Percentiles rank a stretch among this genome's conserved stretches.
Evolutionary conservation across 2,797 vertebrate genomes (phyloP).

Genomic region (Takifugu rubripes): DNA sequence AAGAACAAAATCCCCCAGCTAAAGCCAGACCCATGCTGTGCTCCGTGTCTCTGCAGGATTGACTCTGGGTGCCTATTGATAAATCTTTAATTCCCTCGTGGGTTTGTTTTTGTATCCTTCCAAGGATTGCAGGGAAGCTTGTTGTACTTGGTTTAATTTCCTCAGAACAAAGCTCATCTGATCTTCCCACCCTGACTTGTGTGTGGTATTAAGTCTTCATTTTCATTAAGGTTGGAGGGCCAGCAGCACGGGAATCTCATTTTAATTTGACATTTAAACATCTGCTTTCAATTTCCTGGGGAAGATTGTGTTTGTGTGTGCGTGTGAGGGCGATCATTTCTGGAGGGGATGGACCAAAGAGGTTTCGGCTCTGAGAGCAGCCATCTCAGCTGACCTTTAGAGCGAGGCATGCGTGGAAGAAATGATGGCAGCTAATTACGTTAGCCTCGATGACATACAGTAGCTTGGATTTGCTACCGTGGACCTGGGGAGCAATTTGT

Average conservation of each 20-base stretch:
- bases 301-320: constrained; percentile 30
- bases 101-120: constrained; percentile 60
- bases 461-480: constrained; percentile 43
- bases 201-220: constrained; percentile 75
- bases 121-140: constrained; percentile 61
- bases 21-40: constrained; percentile 52
- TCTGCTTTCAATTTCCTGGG: constrained; percentile 79
- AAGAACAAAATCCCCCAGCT: constrained; percentile 34
- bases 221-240: constrained; percentile 79
- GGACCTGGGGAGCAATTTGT: constrained; percentile 37
- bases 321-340: constrained; percentile 28
- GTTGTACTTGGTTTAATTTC: constrained; percentile 80
- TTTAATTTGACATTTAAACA: constrained; percentile 84
- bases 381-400: constrained; percentile 54
- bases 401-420: constrained; percentile 33
- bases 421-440: constrained; percentile 59
- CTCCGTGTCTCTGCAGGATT: constrained; percentile 40
- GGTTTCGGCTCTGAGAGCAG: constrained; percentile 34
- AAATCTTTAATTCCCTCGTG: constrained; percentile 71
- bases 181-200: constrained; percentile 68
- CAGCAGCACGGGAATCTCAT: constrained; percentile 75
- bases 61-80: constrained; percentile 62
- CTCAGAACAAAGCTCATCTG: constrained; percentile 76
- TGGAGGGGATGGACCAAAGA: constrained; percentile 44
- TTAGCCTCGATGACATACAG: constrained; percentile 30